Evolutionary conservation across 2,113 vertebrate species (phyloP).

Genomic region (Poeciliopsis retropinna): DNA sequence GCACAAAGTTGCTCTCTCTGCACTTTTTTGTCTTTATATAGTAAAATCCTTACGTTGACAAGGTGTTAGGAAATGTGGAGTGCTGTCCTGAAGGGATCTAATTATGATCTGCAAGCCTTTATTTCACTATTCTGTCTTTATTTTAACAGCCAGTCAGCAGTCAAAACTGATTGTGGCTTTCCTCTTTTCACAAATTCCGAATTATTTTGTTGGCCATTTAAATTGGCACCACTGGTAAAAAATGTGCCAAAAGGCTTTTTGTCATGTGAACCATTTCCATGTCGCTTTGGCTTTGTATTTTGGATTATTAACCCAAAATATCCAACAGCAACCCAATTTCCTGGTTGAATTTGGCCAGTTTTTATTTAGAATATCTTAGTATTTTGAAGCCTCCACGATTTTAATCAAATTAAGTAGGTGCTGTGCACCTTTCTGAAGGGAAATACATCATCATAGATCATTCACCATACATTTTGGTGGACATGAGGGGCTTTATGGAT

Average conservation of each 20-base stretch:
- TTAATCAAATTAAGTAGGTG: no score
- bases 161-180: neutral
- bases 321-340: no score
- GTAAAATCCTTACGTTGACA: neutral
- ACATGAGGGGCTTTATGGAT: no score
- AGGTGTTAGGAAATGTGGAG: neutral
- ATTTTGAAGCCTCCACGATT: no score
- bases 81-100: neutral
- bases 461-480: no score
- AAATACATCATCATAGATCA: no score
- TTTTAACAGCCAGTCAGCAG: neutral
- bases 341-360: no score
- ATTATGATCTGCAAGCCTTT: neutral
- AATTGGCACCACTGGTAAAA: neutral
- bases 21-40: neutral
- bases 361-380: no score
- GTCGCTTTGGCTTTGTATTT: neutral
- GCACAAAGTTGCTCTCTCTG: neutral
- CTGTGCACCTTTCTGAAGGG: no score
- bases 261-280: neutral
- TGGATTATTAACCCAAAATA: neutral
- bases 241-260: neutral
- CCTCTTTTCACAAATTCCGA: neutral
- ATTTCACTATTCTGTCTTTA: neutral
- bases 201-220: neutral